These are phyloP conservation scores for Polyergus mexicanus DNA, from an alignment of 1,140 invertebrate genomes.

Conservation along the genomic window DNA sequence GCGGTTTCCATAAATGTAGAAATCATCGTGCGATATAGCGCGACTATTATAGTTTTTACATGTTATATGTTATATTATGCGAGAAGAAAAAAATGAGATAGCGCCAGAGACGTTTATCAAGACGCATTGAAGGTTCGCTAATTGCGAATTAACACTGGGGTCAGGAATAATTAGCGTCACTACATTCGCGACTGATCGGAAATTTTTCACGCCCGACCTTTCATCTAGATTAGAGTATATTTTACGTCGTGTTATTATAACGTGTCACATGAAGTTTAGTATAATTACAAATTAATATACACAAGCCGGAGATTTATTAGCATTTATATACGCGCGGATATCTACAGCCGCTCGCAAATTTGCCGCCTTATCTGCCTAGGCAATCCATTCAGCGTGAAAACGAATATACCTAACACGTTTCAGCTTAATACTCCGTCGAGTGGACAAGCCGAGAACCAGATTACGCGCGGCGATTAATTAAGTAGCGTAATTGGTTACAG, in stretches of 20 bases:
- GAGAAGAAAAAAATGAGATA: neutral
- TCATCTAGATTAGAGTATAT: slow-evolving; percentile 26
- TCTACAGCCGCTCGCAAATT: slow-evolving; percentile 43
- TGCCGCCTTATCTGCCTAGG: slow-evolving; percentile 39
- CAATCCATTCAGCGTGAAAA: slow-evolving; percentile 35
- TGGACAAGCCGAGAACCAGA: slow-evolving; percentile 39
- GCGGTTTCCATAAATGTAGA: slow-evolving; percentile 26
- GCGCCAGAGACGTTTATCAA: neutral
- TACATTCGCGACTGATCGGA: slow-evolving; percentile 2
- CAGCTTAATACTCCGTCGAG: slow-evolving; percentile 23
- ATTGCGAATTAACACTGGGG: slow-evolving; percentile 19
- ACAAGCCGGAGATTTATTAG: slow-evolving; percentile 46
- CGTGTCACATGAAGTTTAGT: slow-evolving; percentile 37
- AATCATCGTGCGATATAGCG: neutral
- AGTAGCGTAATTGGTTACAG: slow-evolving; percentile 54
- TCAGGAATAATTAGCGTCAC: slow-evolving; percentile 13
- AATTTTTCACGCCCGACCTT: slow-evolving; percentile 30
- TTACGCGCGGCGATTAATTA: slow-evolving; percentile 54
- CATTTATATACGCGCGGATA: neutral
- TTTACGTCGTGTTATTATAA: slow-evolving; percentile 50
- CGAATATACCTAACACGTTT: slow-evolving; percentile 51
- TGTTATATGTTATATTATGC: neutral
- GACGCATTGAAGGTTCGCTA: neutral
- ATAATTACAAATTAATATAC: slow-evolving; percentile 55
- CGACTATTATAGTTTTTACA: neutral